Percentiles rank a stretch among this genome's conserved stretches.
Conservation (phyloP, 2,888 invertebrate species). For the Papilio gigon region DNA sequence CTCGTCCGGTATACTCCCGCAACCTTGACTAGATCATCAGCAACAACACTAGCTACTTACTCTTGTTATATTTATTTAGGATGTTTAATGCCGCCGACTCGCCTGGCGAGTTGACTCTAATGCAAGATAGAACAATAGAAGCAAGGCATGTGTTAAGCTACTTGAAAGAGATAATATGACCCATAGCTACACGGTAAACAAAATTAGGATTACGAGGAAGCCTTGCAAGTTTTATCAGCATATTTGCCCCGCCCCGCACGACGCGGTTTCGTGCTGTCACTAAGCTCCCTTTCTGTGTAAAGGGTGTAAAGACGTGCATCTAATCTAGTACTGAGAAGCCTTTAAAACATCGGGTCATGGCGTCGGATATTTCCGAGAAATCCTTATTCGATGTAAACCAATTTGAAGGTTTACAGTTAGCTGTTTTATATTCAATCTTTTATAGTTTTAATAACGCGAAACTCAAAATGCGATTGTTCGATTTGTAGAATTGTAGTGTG, state of each 20-base stretch:
- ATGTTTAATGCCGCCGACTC: no score
- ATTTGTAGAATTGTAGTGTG: no score
- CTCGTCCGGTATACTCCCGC: no score
- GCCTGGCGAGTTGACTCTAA: no score
- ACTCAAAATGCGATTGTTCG: no score
- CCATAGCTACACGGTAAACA: not conserved
- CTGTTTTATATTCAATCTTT: not conserved
- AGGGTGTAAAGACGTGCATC: conserved; percentile 33
- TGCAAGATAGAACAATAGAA: not conserved
- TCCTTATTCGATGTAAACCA: not conserved
- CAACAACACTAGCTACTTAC: no score
- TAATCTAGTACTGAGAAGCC: conserved; percentile 32
- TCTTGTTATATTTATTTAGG: no score
- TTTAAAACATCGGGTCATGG: conserved; percentile 34
- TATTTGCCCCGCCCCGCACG: conserved; percentile 9
- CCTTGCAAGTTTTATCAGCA: conserved; percentile 21
- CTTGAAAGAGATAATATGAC: not conserved
- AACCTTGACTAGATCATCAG: no score
- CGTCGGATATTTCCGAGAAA: conserved; percentile 17
- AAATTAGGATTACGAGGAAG: conserved; percentile 12
- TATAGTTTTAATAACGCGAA: no score
- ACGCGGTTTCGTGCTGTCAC: conserved; percentile 17
- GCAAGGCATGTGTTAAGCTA: not conserved
- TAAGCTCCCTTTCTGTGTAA: conserved; percentile 33
- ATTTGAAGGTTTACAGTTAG: not conserved